Conservation (phyloP, 2,797 vertebrate species). For the Karalla daura region DNA sequence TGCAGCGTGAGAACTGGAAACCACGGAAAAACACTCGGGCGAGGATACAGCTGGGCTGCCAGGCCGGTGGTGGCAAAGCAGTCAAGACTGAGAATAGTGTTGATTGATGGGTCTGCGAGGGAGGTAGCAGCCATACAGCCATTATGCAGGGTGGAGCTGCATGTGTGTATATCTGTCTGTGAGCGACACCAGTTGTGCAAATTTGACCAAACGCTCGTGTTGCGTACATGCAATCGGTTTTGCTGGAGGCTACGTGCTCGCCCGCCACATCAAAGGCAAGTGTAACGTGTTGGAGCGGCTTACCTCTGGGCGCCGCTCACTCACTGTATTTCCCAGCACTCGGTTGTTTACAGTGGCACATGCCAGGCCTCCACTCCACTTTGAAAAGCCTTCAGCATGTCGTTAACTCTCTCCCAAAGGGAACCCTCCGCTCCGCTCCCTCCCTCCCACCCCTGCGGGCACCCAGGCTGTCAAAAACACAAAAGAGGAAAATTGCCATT, state of each 20-base stretch:
- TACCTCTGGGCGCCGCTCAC: slow-evolving; percentile 56
- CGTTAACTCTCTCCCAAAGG: slow-evolving; percentile 72
- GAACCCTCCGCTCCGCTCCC: slow-evolving; percentile 57
- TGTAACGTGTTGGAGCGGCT: slow-evolving; percentile 56
- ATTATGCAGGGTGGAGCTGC: slow-evolving; percentile 12
- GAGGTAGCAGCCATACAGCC: slow-evolving; percentile 19
- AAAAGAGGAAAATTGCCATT: slow-evolving; percentile 69
- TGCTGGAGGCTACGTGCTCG: slow-evolving; percentile 57
- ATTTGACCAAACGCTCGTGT: slow-evolving; percentile 1
- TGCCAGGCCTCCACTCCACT: slow-evolving; percentile 69
- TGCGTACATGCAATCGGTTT: too few relatives aligned
- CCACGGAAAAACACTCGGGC: slow-evolving; percentile 47
- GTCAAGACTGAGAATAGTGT: slow-evolving; percentile 21
- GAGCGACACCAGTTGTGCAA: slow-evolving; percentile 3
- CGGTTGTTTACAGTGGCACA: slow-evolving; percentile 77
- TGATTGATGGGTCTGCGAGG: slow-evolving; percentile 50
- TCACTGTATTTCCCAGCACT: slow-evolving; percentile 66
- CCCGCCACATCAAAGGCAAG: slow-evolving; percentile 55
- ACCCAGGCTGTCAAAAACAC: slow-evolving; percentile 66
- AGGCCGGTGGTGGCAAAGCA: slow-evolving; percentile 36
- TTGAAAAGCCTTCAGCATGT: slow-evolving; percentile 73
- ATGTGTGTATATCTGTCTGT: background rate
- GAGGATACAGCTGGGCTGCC: slow-evolving; percentile 39
- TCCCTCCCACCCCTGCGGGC: slow-evolving; percentile 55
- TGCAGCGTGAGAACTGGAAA: slow-evolving; percentile 27